Conservation (phyloP, 2,113 vertebrate genomes). For the Stictonetta naevosa region DNA sequence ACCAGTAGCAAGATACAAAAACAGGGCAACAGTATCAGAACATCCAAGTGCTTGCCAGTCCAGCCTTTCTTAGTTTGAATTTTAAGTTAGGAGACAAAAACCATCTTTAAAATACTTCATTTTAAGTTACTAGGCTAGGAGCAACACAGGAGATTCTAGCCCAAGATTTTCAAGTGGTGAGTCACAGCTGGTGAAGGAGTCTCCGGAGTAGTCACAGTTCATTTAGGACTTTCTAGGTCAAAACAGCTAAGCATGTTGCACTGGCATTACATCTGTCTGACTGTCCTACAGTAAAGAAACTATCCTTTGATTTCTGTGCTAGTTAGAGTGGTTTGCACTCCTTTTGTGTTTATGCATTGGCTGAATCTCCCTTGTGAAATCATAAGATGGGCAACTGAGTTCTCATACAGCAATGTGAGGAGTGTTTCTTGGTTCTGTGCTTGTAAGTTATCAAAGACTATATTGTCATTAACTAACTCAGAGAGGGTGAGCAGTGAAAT, state of each 20-base stretch:
- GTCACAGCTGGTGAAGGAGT: background rate
- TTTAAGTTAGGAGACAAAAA: background rate
- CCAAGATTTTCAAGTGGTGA: too few species aligned
- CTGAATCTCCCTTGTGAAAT: background rate
- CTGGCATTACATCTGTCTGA: background rate
- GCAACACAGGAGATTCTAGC: background rate
- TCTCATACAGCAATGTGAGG: background rate
- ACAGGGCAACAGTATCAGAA: background rate
- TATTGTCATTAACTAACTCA: background rate
- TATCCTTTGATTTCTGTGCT: accelerated
- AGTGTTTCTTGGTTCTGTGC: background rate
- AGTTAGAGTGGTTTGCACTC: background rate
- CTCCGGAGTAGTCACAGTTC: background rate
- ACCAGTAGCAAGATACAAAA: accelerated
- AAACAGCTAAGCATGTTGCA: background rate
- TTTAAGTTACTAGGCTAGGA: background rate
- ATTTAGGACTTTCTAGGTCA: background rate
- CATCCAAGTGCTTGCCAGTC: background rate
- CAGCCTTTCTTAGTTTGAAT: background rate
- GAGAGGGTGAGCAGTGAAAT: background rate
- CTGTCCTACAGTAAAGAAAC: background rate
- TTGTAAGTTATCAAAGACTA: background rate
- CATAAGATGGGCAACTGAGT: background rate
- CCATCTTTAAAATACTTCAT: background rate
- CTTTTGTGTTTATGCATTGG: background rate